Evolutionary conservation across 64 coral and sea anemone species (phyloP), one percentile per base, ranked within the genome.

Genomic region (Montipora sp.): DNA sequence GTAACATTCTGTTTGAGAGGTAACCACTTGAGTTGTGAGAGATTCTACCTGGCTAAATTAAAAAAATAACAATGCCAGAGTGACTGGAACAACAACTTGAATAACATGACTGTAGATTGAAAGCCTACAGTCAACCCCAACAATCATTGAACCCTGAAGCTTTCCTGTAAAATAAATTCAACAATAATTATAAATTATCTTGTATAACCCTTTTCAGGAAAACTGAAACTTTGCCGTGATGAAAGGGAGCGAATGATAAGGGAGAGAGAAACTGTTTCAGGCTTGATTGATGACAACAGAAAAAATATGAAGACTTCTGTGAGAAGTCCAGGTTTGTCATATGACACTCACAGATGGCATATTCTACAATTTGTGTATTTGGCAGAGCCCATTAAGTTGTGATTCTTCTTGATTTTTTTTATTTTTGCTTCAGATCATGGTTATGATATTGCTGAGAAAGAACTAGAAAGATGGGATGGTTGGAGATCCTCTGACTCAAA

Each of bases 221-320:
- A 97, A 82, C 22, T 97, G 4, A 94, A 93, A 69, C 92, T 97
- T 63, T 97, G 95, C 51, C 48, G 88, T 9, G 92, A 97, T 83
- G 95, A 97, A 89, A 94, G 95, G 63, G 95, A 89, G 67, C 94
- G 95, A 79, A 97, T 97, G 72, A 83, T 94, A 5, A 88, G 63
- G 45, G 92, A 97, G 48, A 85, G 36, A 16, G 71, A 71, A 23
- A 2, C 45, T 9, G 65, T 24, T 7, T 7, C 16, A 49, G 47
- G 5, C n/a, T 48, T 50, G 18, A 50, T 11, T 45, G 66, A 19
- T 85, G 46, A 85, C 9, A 43, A 22, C 18, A 85, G 45, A 71
- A 47, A 84, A n/a, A 16, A 68, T 18, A 20, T 71, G 4, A 71
- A 43, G 71, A 51, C 43, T 16, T 71, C 47, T 9, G 44, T 46